Base-by-base conservation (phyloP, 2,797 vertebrate genomes). In the Lepidocolaptes lacrymiger region DNA sequence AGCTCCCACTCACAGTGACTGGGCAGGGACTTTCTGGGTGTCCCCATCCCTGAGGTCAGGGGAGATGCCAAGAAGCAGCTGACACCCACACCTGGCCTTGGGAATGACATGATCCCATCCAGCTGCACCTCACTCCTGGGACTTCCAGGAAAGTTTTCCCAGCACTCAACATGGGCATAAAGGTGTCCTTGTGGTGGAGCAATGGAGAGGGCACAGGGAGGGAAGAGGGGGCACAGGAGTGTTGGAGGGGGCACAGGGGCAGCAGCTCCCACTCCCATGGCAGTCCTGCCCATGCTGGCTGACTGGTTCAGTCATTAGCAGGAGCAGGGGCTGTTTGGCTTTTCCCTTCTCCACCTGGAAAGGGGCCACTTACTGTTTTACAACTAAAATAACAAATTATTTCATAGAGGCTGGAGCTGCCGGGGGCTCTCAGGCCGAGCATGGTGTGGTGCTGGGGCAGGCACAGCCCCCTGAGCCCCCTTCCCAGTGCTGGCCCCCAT, bases 371-470 rank as follows among this genome's bases (percentile, higher is more conserved):
- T 19, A 43, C 85, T 96, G 83, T 59, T 95, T 93, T 93, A 94
- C 89, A 86, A 85, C 91, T 96, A 55, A 86, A 95, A 92, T 76
- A 94, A 95, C 85, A 96, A 83, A 89, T 95, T 82, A 95, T 93
- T 96, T 96, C 95, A 96, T 74, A 75, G 78, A 39, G 73, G 58
- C 48, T 66, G 79, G 79, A 76, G 77, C 78, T 87, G 94, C 63
- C 0, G n/a, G 64, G 43, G 91, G 76, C 68, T 62, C 55, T 73
- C 18, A 5, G 64, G 64, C 43, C 1, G 9, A 52, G 55, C 6
- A 5, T 1, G 10, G 69, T 30, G 49, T 8, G 4, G 62, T 1
- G 9, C 66, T 0, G 28, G 73, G 63, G 43, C n/a, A 68, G 44
- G 44, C 71, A 30, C 63, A 52, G 76, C 26, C 14, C 14, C 78